These are phyloP conservation scores for Dendrolimus punctatus DNA, from an alignment of 1,140 invertebrate species.

Conservation along the genomic window DNA sequence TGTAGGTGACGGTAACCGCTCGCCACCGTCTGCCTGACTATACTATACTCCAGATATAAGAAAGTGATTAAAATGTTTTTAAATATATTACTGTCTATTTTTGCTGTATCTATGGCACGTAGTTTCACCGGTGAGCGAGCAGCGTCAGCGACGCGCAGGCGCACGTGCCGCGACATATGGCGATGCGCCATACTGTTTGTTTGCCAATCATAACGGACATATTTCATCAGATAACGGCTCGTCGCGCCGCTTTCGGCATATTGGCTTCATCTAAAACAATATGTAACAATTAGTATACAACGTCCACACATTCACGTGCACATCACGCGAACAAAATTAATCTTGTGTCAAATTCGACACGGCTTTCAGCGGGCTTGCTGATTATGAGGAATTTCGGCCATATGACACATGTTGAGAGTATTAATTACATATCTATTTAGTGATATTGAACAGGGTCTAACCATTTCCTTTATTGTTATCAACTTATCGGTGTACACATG, in stretches of 20 bases:
- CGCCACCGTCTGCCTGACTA: too few species aligned
- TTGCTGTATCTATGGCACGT: constrained; percentile 1
- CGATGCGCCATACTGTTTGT: constrained; percentile 67
- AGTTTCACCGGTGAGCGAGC: constrained; percentile 64
- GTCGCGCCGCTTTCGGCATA: constrained; percentile 47
- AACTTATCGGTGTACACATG: too few species aligned
- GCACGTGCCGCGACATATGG: constrained; percentile 70
- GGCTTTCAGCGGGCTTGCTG: constrained; percentile 30
- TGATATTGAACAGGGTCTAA: too few species aligned
- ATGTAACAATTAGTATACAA: constrained; percentile 57
- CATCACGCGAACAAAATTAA: constrained; percentile 7
- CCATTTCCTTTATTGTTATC: too few species aligned
- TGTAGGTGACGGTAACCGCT: too few species aligned
- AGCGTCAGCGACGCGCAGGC: constrained; percentile 54
- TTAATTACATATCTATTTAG: too few species aligned
- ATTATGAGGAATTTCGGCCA: too few species aligned
- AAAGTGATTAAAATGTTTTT: constrained; percentile 1
- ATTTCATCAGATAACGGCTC: constrained; percentile 69
- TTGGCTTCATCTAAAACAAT: constrained; percentile 64
- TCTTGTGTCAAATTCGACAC: constrained; percentile 34
- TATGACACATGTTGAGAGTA: too few species aligned
- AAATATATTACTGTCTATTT: constrained; percentile 1
- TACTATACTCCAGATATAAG: too few species aligned
- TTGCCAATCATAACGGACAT: constrained; percentile 72
- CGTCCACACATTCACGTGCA: constrained; percentile 25